phyloP scores from a whole-genome alignment of 1,140 invertebrate genomes.

The Drosophila grimshawi region DNA sequence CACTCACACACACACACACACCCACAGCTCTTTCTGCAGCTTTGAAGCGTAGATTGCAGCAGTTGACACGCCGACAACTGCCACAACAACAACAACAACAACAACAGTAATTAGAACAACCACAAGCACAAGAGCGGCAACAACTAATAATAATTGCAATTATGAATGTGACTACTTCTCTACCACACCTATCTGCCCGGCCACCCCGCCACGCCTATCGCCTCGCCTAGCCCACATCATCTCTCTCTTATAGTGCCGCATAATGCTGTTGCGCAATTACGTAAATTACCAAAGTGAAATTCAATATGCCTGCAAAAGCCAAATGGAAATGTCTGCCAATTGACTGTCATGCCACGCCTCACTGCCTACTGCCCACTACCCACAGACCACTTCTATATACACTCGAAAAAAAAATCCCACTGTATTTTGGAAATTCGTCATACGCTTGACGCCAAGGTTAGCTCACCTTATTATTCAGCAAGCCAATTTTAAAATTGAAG shows the following conservation, averaged over 20 bases:
- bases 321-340: conserved; percentile 50
- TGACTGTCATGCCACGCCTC: conserved; percentile 14
- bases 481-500: too few species aligned
- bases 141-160: conserved; percentile 62
- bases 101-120: conserved; percentile 11
- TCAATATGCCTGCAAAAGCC: conserved; percentile 63
- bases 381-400: too few species aligned
- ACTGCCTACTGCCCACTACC: not conserved
- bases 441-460: too few species aligned
- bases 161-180: conserved; percentile 44
- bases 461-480: too few species aligned
- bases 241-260: conserved; percentile 16
- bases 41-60: conserved; percentile 1
- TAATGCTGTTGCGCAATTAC: conserved; percentile 70
- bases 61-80: not conserved
- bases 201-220: not conserved
- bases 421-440: not conserved
- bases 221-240: not conserved
- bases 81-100: conserved; percentile 8
- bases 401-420: not conserved
- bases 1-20: not conserved
- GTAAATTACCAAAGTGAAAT: conserved; percentile 75
- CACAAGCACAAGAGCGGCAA: conserved; percentile 10
- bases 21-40: not conserved
- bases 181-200: not conserved